Evolutionary conservation across 2,113 vertebrate genomes (phyloP).

Genomic region (Xiphias gladius): DNA sequence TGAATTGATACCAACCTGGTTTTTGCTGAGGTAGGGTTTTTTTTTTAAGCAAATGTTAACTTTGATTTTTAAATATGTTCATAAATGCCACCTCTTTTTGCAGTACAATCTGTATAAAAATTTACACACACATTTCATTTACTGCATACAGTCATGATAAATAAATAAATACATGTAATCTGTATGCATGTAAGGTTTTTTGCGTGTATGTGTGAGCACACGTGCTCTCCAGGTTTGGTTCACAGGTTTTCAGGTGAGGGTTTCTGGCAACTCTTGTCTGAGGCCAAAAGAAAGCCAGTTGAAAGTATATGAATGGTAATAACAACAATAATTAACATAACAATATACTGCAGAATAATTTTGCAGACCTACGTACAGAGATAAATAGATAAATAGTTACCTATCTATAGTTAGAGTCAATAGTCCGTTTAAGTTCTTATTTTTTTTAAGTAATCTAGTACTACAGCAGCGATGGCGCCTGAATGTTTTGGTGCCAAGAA

Average conservation of each 20-base stretch:
- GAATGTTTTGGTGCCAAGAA: slow-evolving; percentile 71
- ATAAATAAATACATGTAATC: slow-evolving; percentile 85
- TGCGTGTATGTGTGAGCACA: slow-evolving; percentile 48
- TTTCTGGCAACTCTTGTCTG: slow-evolving; percentile 66
- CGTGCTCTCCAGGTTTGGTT: slow-evolving; percentile 79
- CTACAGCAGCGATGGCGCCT: slow-evolving; percentile 81
- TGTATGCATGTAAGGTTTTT: slow-evolving; percentile 72
- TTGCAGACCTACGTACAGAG: slow-evolving; percentile 68
- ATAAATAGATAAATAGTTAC: slow-evolving; percentile 76
- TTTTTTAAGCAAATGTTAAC: slow-evolving; percentile 77
- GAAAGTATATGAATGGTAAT: slow-evolving; percentile 60
- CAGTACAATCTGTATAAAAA: slow-evolving; percentile 70
- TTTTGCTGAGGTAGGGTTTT: slow-evolving; percentile 95
- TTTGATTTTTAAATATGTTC: slow-evolving; percentile 78
- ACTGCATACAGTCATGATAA: slow-evolving; percentile 74
- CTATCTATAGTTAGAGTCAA: slow-evolving; percentile 65
- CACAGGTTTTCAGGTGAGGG: slow-evolving; percentile 79
- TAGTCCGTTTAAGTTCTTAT: slow-evolving; percentile 62
- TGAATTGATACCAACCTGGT: slow-evolving; percentile 84
- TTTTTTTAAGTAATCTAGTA: slow-evolving; percentile 64
- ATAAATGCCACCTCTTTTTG: slow-evolving; percentile 79
- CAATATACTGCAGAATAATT: slow-evolving; percentile 62
- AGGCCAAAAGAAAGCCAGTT: slow-evolving; percentile 66
- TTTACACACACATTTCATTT: slow-evolving; percentile 60
- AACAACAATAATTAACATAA: slow-evolving; percentile 63